A percentile compares a stretch with the other conserved stretches of the same genome.
These are phyloP conservation scores for Xiphophorus hellerii DNA, from an alignment of 2,113 vertebrate genomes.

Conservation along the genomic window DNA sequence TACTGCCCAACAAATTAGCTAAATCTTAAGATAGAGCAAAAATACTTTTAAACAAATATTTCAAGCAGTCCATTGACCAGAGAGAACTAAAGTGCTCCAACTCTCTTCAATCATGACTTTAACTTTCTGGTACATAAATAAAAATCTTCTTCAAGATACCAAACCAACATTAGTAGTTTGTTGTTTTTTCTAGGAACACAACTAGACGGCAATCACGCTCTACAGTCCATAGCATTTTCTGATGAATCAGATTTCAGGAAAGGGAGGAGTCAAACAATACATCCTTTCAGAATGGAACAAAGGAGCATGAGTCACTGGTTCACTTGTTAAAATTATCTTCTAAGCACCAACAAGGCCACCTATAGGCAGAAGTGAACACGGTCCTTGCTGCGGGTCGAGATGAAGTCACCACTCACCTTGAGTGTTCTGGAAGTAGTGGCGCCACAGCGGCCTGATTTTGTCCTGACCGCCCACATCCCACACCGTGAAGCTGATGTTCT, in stretches of 20 bases:
- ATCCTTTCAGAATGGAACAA: slow-evolving; percentile 38
- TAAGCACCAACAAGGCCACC: slow-evolving; percentile 35
- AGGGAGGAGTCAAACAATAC: slow-evolving; percentile 35
- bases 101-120: no score
- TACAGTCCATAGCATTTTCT: not conserved
- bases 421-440: slow-evolving; percentile 99
- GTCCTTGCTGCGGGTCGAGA: not conserved
- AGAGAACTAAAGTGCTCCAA: no score
- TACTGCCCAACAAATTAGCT: not conserved
- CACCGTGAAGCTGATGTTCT: slow-evolving; percentile 99
- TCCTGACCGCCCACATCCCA: slow-evolving; percentile 99
- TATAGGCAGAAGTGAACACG: slow-evolving; percentile 30
- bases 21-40: not conserved
- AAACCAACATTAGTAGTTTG: no score
- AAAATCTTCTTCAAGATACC: not conserved
- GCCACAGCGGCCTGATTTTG: slow-evolving; percentile 98
- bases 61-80: not conserved
- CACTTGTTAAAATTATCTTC: slow-evolving; percentile 25
- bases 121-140: no score
- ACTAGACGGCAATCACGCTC: not conserved
- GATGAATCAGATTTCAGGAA: slow-evolving; percentile 31
- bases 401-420: slow-evolving; percentile 85
- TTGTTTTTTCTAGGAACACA: no score
- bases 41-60: not conserved
- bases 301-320: slow-evolving; percentile 39